Evolutionary conservation across 2,888 invertebrate species (phyloP), one percentile per base, ranked within the genome.

Genomic region (Ramazzottius varieornatus): DNA sequence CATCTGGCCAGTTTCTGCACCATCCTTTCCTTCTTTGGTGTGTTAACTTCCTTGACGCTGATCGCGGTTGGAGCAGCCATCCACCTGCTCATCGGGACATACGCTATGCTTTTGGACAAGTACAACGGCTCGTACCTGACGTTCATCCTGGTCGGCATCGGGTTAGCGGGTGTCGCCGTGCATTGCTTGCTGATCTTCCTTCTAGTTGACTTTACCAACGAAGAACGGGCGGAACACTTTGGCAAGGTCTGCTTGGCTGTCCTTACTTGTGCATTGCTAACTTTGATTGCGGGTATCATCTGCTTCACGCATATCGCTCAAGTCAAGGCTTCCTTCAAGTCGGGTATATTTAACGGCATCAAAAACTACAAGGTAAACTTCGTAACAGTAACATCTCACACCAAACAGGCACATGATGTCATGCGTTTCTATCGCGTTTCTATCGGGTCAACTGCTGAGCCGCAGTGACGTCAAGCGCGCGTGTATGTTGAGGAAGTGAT

Each of bases 311-410:
- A 65, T 29, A 46, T 65, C 20, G 8, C 16, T 13, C 8, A 46
- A 24, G 40, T 65, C 24, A n/a, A 64, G 20, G 64, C 46, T 4
- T 8, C 65, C 2, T 65, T 65, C 32, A 63, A 29, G 8, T 8
- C n/a, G 13, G 65, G 65, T 4, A 13, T 65, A n/a, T 32, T 29
- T n/a, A 24, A 64, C 20, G 33, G 29, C 2, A 65, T 65, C 64
- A 33, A 65, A 65, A 33, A 46, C 32, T 65, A 65, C 46, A 64
- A 65, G 46, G 46, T 32, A 20, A 13, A 63, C 63, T n/a, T 64
- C 33, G 33, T 40, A 40, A 40, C 20, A 40, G 13, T 40, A 20
- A 8, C 8, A 8, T 40, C 13, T 40, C 20, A 20, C 13, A 8
- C 8, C 8, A 40, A 40, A 13, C 20, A 13, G 40, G 20, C 40